These are phyloP conservation scores for Pelusios castaneus DNA, from an alignment of 2,113 vertebrate genomes.

Conservation along the genomic window DNA sequence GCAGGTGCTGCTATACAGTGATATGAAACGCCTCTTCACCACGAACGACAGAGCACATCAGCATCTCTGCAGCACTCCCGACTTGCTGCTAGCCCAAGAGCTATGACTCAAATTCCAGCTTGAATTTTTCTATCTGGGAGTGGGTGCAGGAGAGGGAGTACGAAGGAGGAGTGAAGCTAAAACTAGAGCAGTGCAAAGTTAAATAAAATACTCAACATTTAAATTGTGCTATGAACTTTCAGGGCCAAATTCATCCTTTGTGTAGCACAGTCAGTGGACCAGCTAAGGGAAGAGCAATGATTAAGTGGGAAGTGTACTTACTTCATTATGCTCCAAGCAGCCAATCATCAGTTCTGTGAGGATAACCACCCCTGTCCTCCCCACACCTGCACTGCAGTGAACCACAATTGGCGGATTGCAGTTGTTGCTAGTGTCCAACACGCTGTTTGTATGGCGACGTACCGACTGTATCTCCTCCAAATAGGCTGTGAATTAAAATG, in stretches of 20 bases:
- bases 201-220: not conserved
- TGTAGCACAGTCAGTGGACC: not conserved
- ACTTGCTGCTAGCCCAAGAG: not conserved
- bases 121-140: not conserved
- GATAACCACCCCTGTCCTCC: slow-evolving; percentile 92
- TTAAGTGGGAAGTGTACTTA: slow-evolving; percentile 58
- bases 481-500: slow-evolving; percentile 81
- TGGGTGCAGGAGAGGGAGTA: not conserved
- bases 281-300: fast-evolving
- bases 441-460: slow-evolving; percentile 93
- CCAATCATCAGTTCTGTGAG: slow-evolving; percentile 94
- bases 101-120: not conserved
- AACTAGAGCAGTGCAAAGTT: not conserved
- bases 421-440: slow-evolving; percentile 87
- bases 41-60: not conserved
- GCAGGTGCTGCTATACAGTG: not conserved
- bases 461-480: slow-evolving; percentile 95
- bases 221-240: not conserved
- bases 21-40: not conserved
- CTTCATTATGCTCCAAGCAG: slow-evolving; percentile 94
- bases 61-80: not conserved
- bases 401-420: slow-evolving; percentile 90
- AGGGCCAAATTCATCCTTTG: not conserved
- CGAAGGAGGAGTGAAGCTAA: not conserved
- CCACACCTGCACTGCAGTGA: slow-evolving; percentile 93